Evolutionary conservation across 2,888 invertebrate genomes (phyloP), one percentile per base, ranked within the genome.

Genomic region (Campopleginae sp.): DNA sequence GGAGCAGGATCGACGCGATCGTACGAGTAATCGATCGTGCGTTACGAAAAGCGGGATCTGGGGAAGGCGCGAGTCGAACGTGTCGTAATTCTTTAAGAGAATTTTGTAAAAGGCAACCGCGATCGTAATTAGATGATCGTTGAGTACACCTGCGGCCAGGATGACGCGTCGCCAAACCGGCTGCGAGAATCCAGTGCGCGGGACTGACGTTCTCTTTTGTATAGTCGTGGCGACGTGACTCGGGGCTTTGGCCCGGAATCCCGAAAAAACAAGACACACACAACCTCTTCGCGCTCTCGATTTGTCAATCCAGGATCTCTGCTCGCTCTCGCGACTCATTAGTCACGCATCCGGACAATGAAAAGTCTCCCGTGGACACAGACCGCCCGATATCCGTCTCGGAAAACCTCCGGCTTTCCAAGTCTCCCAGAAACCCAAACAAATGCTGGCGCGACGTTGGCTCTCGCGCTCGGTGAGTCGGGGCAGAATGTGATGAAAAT

Each of bases 271-370:
- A 82, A 76, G n/a, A n/a, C n/a, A n/a, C n/a, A n/a, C n/a, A n/a
- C n/a, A n/a, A 74, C 80, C 80, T 66, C 68, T 77, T 82, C 82
- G 71, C 79, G 71, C 79, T 83, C 88, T 84, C 89, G 90, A 92
- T 92, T 91, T 91, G 92, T 91, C 90, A 89, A 90, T 89, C 89
- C 89, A 87, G 90, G 89, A 91, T 91, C 91, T 91, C 86, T n/a
- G n/a, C n/a, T n/a, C n/a, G n/a, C n/a, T 88, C 80, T 54, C 77
- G 86, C 77, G 86, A 84, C 63, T 87, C 87, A 91, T 91, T 91
- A 91, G 91, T 91, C 91, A 91, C 91, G 89, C 88, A n/a, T n/a
- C 87, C 87, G 87, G 85, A 89, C 89, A 88, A 89, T 89, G 87
- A 87, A 86, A 83, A 66, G 87, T 79, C 83, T 88, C 86, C 87